Base-by-base conservation (phyloP, 2,888 invertebrate genomes). In the Drosophila aldrichi region DNA sequence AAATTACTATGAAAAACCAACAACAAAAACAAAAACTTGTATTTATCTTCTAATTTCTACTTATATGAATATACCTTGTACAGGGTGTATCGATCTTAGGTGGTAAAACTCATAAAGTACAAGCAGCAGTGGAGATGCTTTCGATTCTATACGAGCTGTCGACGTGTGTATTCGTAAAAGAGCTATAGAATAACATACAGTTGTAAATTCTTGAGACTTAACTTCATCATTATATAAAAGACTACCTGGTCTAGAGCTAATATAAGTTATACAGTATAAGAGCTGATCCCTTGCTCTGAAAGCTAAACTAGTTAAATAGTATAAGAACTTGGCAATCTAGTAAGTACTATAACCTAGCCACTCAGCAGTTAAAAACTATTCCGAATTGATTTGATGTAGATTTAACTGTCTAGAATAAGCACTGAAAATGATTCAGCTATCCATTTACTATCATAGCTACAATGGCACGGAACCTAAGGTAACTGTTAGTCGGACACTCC, bases 1-100 rank as follows among this genome's bases (percentile, higher is more conserved):
- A 55, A 61, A 48, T 36, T 38, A 36, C 22, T 14, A 32, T 32
- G 40, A 48, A 29, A 44, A 62, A 48, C 8, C 29, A 8, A 29
- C 29, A 29, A 29, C 8, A 32, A 49, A 48, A 32, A 12, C 32
- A 20, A 49, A 12, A 18, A 32, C 32, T 32, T 49, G 12, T 49
- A 32, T 32, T 49, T 49, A 2, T 34, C 49, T 20, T 20, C 8
- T 12, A 29, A 18, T 32, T 29, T 32, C 1, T 49, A 9, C 29
- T 8, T 29, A 29, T 29, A 29, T 29, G 8, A 0, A 6, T 48
- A 18, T 48, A 18, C 29, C 48, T n/a, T 29, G 1, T 29, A 29
- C n/a, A 10, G 49, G 32, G 29, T 49, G 8, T 29, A 48, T 46
- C 4, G 25, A 9, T 14, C 16, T 9, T n/a, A n/a, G 16, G 16